Conservation (phyloP, 2,888 invertebrate species). For the Acanthosepion lycidas region DNA sequence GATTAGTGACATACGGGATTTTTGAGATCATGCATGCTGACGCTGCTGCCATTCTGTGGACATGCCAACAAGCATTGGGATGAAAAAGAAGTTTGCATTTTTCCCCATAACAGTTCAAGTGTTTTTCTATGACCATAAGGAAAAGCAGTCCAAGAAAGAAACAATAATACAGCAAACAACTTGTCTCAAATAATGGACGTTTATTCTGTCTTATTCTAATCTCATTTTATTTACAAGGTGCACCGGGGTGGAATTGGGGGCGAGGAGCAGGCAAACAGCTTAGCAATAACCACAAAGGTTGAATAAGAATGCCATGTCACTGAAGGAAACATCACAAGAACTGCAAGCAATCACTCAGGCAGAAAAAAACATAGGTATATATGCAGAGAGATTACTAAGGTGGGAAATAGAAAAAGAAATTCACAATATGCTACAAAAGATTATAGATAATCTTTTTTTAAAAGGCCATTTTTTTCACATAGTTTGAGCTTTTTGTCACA, state of each 20-base stretch:
- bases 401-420: not conserved
- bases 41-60: not conserved
- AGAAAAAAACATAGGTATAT: conserved; percentile 12
- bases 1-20: not conserved
- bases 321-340: conserved; percentile 33
- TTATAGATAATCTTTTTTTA: not conserved
- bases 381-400: not conserved
- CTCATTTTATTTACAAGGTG: conserved; percentile 9
- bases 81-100: conserved; percentile 21
- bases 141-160: not conserved
- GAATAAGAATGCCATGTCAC: not conserved
- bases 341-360: not conserved
- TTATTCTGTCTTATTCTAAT: conserved; percentile 14
- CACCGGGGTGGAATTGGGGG: not conserved
- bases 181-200: conserved; percentile 23
- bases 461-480: not conserved
- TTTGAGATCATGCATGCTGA: not conserved
- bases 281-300: conserved; percentile 4
- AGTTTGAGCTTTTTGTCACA: not conserved
- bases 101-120: not conserved
- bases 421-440: not conserved
- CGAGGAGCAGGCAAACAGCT: not conserved
- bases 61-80: conserved; percentile 20
- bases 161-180: not conserved
- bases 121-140: not conserved